These are phyloP conservation scores for Hippocampus barbouri DNA, from an alignment of 2,113 vertebrate species.

Conservation along the genomic window DNA sequence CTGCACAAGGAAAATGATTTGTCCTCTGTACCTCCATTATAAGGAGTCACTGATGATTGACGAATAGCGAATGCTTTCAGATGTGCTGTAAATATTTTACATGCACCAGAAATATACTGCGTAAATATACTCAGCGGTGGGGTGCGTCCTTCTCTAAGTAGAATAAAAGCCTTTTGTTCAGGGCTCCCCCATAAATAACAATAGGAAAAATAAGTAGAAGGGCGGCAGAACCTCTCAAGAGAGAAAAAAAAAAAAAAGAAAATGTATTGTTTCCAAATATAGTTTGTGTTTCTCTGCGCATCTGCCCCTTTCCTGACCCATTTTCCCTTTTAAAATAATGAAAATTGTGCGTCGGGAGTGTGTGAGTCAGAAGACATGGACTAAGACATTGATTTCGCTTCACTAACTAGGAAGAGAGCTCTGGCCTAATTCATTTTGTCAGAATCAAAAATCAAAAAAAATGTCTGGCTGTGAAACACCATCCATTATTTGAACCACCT, in stretches of 20 bases:
- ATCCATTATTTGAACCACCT: too few relatives aligned
- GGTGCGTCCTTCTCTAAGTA: constrained; percentile 5
- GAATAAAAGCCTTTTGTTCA: constrained; percentile 14
- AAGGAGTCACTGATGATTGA: background rate
- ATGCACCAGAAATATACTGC: constrained; percentile 16
- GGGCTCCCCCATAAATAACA: constrained; percentile 14
- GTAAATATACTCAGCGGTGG: background rate
- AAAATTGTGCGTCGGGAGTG: background rate
- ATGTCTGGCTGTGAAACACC: background rate
- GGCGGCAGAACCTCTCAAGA: background rate
- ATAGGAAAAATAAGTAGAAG: constrained; percentile 4
- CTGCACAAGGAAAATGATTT: background rate
- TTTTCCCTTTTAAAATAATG: background rate
- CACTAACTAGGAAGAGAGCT: background rate
- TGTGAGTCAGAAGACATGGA: background rate
- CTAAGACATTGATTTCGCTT: background rate
- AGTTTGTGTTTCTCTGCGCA: constrained; percentile 4
- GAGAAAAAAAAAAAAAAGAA: background rate
- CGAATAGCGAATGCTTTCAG: constrained; percentile 6
- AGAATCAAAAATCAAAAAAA: background rate
- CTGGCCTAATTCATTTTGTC: background rate
- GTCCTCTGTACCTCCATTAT: background rate
- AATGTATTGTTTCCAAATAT: constrained; percentile 4
- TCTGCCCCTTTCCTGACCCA: background rate
- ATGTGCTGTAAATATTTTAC: constrained; percentile 12